Base-by-base conservation (phyloP, 2,888 invertebrate genomes). In the Apodemia mormo region DNA sequence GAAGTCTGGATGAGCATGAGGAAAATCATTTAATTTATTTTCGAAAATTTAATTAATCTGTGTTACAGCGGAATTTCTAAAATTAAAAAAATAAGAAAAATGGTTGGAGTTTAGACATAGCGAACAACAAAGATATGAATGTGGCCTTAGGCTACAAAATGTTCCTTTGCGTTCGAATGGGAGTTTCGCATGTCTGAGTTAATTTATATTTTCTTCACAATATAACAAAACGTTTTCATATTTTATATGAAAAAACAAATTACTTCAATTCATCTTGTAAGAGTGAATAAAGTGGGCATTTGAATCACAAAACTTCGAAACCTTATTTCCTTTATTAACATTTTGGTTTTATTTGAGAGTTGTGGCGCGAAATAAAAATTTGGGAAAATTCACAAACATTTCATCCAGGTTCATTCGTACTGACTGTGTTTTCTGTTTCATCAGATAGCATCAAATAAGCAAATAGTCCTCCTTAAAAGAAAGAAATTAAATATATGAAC, bases 131-230 rank as follows among this genome's bases (percentile, higher is more conserved):
- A 58, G 33, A 58, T 58, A 33, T 29, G 58, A 58, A 58, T 30
- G 58, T 58, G 30, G 58, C 58, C 30, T 10, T 4, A 12, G 33
- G 58, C 29, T 10, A 58, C 33, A 58, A 58, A 58, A 30, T 29
- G 14, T 58, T 58, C 29, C 56, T 56, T 58, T 33, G 29, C 58
- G 58, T 58, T 58, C 58, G 58, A 58, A 58, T 58, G 58, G 58
- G 58, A 58, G 58, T 58, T 58, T 58, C 58, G 58, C 58, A 58
- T 58, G 58, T 58, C 58, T 58, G 10, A 58, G 61, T 30, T 61
- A 61, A 61, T 61, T 61, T 61, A 33, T 61, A 61, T 30, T 61
- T 61, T 61, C 61, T 29, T 33, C 61, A 10, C 33, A 61, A 29
- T 33, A 33, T 61, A 61, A 30, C 8, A 30, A 49, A 49, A 61